These are phyloP conservation scores for Antennarius striatus DNA, from an alignment of 2,113 vertebrate species.

Conservation along the genomic window DNA sequence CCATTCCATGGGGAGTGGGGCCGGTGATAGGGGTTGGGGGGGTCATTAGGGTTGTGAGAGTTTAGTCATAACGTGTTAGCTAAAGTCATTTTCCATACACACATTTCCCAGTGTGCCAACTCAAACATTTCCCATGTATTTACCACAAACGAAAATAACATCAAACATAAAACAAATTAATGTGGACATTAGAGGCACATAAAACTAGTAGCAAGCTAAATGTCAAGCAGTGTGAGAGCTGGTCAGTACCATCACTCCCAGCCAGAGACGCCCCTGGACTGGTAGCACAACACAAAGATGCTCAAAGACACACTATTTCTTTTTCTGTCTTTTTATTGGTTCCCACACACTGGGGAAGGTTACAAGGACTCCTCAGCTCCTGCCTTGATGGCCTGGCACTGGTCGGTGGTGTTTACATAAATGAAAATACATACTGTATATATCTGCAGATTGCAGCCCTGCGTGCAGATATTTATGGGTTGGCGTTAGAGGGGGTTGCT, in stretches of 20 bases:
- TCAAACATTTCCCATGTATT: constrained; percentile 28
- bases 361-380: constrained; percentile 58
- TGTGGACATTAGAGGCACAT: constrained; percentile 52
- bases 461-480: constrained; percentile 52
- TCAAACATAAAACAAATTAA: constrained; percentile 28
- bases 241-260: constrained; percentile 61
- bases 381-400: constrained; percentile 51
- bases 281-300: constrained; percentile 37
- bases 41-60: constrained; percentile 18
- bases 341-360: constrained; percentile 63
- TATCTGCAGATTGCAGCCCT: constrained; percentile 62
- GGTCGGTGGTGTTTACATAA: constrained; percentile 51
- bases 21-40: no score
- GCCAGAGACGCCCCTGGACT: constrained; percentile 38
- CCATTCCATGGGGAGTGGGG: not conserved
- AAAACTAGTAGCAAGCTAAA: constrained; percentile 43
- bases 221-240: constrained; percentile 39
- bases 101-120: constrained; percentile 9
- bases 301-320: constrained; percentile 49
- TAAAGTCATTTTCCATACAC: constrained; percentile 23
- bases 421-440: constrained; percentile 65
- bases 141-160: constrained; percentile 34
- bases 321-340: constrained; percentile 65
- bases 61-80: constrained; percentile 36
- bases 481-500: constrained; percentile 45